Evolutionary conservation across 2,797 vertebrate species (phyloP).

Genomic region (Cynopterus sphinx): DNA sequence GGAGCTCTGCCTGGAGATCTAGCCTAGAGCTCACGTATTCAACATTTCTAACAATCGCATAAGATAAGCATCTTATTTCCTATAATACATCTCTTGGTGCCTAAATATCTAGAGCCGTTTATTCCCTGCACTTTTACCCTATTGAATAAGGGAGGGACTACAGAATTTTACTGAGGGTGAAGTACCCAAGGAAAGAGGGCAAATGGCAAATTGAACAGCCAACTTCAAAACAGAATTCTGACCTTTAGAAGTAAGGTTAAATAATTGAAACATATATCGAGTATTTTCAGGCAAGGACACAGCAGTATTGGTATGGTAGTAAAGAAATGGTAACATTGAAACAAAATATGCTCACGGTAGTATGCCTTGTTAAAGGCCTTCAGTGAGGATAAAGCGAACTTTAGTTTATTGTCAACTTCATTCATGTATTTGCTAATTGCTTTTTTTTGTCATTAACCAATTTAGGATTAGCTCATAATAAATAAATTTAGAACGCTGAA

Average conservation of each 20-base stretch:
- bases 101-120: not conserved
- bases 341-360: not conserved
- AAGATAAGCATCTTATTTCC: not conserved
- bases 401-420: not conserved
- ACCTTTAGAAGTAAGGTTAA: not conserved
- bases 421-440: not conserved
- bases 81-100: not conserved
- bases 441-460: not conserved
- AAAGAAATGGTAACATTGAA: not conserved
- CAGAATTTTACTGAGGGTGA: not conserved
- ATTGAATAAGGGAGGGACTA: not conserved
- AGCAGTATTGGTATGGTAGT: not conserved
- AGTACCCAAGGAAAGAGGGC: not conserved
- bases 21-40: not conserved
- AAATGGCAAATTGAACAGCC: not conserved
- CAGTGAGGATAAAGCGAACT: not conserved
- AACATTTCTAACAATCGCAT: not conserved
- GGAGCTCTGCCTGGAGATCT: not conserved
- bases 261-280: not conserved
- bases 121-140: not conserved
- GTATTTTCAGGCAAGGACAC: not conserved
- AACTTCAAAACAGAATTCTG: not conserved
- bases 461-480: not conserved
- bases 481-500: not conserved
- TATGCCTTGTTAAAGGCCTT: not conserved